phyloP scores from a whole-genome alignment of 92 coral and sea anemone genomes.

The Siderastrea radians region DNA sequence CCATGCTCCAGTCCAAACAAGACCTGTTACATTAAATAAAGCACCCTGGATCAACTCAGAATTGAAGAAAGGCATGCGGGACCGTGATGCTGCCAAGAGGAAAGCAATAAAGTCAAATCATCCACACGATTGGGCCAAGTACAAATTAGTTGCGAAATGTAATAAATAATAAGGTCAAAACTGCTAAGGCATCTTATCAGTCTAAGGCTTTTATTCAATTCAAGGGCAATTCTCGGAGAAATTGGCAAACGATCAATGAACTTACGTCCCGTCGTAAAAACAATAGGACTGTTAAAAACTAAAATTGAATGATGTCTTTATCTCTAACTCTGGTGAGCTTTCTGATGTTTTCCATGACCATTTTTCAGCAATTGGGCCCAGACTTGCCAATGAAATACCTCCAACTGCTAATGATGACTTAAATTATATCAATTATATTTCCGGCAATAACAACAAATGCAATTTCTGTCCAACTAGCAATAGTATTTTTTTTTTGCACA shows the following conservation, averaged over 20 bases:
- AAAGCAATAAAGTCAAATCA: not conserved
- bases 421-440: not conserved
- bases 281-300: conserved; percentile 35
- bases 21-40: not conserved
- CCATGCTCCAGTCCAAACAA: not conserved
- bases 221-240: not conserved
- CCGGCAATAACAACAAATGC: not conserved
- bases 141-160: too few relatives aligned
- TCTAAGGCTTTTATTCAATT: not conserved
- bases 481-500: conserved; percentile 50
- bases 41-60: conserved; percentile 7
- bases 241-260: conserved; percentile 1
- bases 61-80: conserved; percentile 3
- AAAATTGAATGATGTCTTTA: conserved; percentile 2
- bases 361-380: conserved; percentile 56
- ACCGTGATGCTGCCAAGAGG: too few relatives aligned
- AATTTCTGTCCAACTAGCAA: conserved; percentile 10
- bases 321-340: conserved; percentile 27
- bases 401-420: not conserved
- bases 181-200: not conserved
- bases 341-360: too few relatives aligned
- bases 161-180: not conserved
- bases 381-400: conserved; percentile 47
- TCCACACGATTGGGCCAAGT: conserved; percentile 5
- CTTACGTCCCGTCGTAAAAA: not conserved